Conservation (phyloP, 2,888 invertebrate genomes). For the Chesias legatella region DNA sequence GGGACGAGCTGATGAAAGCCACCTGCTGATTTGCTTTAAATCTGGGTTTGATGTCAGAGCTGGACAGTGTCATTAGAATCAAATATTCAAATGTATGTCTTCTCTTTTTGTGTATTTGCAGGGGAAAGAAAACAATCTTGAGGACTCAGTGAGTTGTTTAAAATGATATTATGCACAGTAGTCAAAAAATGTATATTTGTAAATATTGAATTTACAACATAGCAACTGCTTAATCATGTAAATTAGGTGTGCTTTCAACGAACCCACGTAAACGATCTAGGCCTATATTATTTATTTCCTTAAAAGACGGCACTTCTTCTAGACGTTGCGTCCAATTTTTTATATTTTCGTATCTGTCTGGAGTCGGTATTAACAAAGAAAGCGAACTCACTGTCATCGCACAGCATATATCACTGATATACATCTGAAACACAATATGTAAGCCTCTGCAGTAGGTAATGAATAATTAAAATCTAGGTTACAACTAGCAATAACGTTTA, state of each 20-base stretch:
- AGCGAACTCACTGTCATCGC: conserved; percentile 68
- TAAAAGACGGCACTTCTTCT: conserved; percentile 42
- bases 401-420: conserved; percentile 61
- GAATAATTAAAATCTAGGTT: background rate
- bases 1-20: too few relatives aligned
- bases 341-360: conserved; percentile 51
- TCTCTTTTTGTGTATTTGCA: too few relatives aligned
- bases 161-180: too few relatives aligned
- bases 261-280: conserved; percentile 41
- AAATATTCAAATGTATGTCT: too few relatives aligned
- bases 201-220: too few relatives aligned
- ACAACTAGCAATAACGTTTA: background rate
- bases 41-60: too few relatives aligned
- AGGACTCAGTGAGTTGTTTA: too few relatives aligned
- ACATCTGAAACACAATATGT: conserved; percentile 48
- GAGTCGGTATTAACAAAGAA: conserved; percentile 55
- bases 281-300: conserved; percentile 47
- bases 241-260: conserved; percentile 23
- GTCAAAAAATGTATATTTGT: too few relatives aligned
- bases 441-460: background rate
- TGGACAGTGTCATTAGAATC: too few relatives aligned
- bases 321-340: conserved; percentile 59
- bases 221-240: too few relatives aligned
- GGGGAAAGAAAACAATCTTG: too few relatives aligned
- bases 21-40: too few relatives aligned